Conservation (phyloP, 2,113 vertebrate genomes). For the Emberiza fucata region DNA sequence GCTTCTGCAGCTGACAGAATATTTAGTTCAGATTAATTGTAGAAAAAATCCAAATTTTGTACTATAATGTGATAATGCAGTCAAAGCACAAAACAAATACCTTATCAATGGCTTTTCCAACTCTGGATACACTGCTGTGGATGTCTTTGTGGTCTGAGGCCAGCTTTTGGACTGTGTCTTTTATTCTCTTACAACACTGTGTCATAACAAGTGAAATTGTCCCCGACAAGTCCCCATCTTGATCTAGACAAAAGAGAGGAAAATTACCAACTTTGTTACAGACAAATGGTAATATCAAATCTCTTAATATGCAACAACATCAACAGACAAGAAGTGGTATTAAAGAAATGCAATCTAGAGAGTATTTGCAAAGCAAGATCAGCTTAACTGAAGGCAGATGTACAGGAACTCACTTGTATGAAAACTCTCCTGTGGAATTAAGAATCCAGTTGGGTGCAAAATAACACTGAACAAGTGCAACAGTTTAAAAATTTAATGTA, state of each 20-base stretch:
- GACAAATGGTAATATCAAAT: neutral
- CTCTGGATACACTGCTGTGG: slow-evolving; percentile 84
- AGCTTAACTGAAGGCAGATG: neutral
- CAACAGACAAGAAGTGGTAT: neutral
- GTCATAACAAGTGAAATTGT: slow-evolving; percentile 85
- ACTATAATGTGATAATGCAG: neutral
- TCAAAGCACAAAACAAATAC: slow-evolving; percentile 47
- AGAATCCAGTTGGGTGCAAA: neutral
- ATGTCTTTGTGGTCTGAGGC: slow-evolving; percentile 87
- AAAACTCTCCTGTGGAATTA: neutral
- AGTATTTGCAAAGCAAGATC: neutral
- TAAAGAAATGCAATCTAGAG: neutral
- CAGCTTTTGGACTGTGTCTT: slow-evolving; percentile 85
- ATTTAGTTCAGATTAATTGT: neutral
- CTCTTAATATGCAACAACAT: neutral
- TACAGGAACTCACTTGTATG: neutral
- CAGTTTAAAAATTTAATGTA: neutral
- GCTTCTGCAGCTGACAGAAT: neutral
- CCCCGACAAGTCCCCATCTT: slow-evolving; percentile 83
- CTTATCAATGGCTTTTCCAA: slow-evolving; percentile 88
- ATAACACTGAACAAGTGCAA: neutral
- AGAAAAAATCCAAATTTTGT: neutral
- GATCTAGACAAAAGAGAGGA: slow-evolving; percentile 60
- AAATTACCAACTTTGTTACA: neutral
- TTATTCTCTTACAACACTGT: slow-evolving; percentile 86